Base-by-base conservation (phyloP, 1,140 invertebrate genomes). In the Hylaeus anthracinus region DNA sequence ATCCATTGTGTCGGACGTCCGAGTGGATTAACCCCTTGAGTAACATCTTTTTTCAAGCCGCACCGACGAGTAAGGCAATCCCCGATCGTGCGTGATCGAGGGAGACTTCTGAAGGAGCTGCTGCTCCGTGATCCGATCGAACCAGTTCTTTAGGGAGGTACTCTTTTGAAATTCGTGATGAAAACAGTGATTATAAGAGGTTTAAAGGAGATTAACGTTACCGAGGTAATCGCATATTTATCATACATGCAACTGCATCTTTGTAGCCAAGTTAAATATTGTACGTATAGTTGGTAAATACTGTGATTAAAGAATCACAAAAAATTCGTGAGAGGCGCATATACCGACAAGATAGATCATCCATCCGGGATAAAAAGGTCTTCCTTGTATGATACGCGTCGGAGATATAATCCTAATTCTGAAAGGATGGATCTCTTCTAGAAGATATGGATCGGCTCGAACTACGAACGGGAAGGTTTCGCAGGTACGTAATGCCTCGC, bases 361-460 rank as follows among this genome's bases (percentile, higher is more conserved):
- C 12, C 56, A 43, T 60, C 48, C 10, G 15, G 10, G 69, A 10
- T 55, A 39, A 69, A 69, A 71, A 48, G 39, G 41, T 12, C n/a
- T 58, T 63, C 73, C 48, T 60, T 56, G 26, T 37, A 9, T 58
- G 53, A 71, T 45, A 79, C 41, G n/a, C 56, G 60, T 45, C 60
- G 41, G n/a, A 80, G 63, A 85, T n/a, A 69, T 63, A 73, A 53
- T 39, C 69, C 64, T 85, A 85, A 85, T 86, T 82, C 65, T 39
- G 69, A 45, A 56, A n/a, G 55, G 69, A 69, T 41, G 48, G 64
- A 77, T 81, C 77, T 65, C 60, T 81, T 70, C 67, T 41, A 10
- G 39, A 8, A 78, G 75, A 86, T 86, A 85, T 39, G n/a, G n/a
- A 85, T 85, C 79, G 39, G 48, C 12, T 58, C 26, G 26, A 45